Base-by-base conservation (phyloP, 2,797 vertebrate genomes). In the Geotrypetes seraphini region DNA sequence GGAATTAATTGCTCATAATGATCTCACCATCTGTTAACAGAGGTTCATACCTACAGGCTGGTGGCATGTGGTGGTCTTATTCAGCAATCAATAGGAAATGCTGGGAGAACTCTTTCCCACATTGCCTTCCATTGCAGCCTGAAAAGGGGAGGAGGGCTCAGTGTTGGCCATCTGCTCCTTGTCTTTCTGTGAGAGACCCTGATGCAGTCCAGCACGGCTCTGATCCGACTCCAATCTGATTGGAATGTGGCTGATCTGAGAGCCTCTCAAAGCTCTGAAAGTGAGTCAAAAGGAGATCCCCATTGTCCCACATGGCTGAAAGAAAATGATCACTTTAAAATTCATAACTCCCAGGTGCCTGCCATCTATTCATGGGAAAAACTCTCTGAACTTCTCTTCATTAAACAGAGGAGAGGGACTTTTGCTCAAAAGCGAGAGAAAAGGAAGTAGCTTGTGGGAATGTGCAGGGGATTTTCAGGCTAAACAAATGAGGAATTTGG, bases 1-100 rank as follows among this genome's bases (percentile, higher is more conserved):
- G 88, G 88, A 95, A 94, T 92, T 92, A 93, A 94, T 93, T 92
- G 91, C 87, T 92, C 82, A 86, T 91, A 94, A 92, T 93, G 94
- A 94, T 92, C 90, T 90, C 87, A 86, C 89, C 92, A 96, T 96
- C 92, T 96, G 92, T 89, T 89, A 81, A 81, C 68, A 78, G 85
- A 84, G 87, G 87, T 89, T 87, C 83, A 79, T 90, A 92, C 88
- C 89, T 91, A 88, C 69, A 81, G 82, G 88, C 86, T 84, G 87
- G 85, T 88, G 81, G 85, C 85, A 84, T 83, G 83, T 73, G 82
- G 83, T 86, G 83, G 84, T 81, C 84, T 86, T 81, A 90, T 92
- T 94, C 85, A 90, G 77, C 63, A 53, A 69, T 80, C 56, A 84
- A 81, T 83, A 76, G 78, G 78, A 79, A 63, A 75, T 62, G 74